Evolutionary conservation across 2,888 invertebrate genomes (phyloP).

Genomic region (Drosophila quinaria): DNA sequence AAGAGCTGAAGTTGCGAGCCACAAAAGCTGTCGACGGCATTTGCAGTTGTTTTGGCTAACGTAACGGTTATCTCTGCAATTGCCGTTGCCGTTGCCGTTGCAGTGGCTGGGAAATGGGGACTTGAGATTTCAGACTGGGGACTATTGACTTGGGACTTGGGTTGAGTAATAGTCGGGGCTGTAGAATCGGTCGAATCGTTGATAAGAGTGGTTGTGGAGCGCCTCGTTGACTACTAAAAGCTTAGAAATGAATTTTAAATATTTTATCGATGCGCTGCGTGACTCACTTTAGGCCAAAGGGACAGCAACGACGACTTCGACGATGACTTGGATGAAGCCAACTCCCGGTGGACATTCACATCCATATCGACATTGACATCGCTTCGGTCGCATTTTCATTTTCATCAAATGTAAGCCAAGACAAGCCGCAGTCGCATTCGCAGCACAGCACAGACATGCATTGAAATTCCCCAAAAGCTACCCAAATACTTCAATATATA

Average conservation of each 20-base stretch:
- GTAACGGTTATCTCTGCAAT: constrained; percentile 46
- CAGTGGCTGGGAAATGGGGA: constrained; percentile 8
- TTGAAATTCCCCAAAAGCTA: constrained; percentile 57
- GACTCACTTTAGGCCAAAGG: constrained; percentile 62
- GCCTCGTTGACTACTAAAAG: constrained; percentile 66
- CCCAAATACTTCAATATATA: constrained; percentile 40
- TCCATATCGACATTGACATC: constrained; percentile 41
- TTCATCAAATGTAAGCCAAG: constrained; percentile 73
- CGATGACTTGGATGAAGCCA: constrained; percentile 8
- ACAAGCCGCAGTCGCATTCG: constrained; percentile 24
- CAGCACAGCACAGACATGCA: constrained; percentile 36
- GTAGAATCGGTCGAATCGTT: constrained; percentile 31
- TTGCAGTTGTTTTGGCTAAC: constrained; percentile 55
- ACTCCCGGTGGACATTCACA: constrained; percentile 59
- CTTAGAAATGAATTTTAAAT: constrained; percentile 80
- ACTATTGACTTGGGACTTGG: constrained; percentile 19
- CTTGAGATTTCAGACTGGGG: not conserved
- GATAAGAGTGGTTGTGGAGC: constrained; percentile 48
- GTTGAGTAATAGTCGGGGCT: constrained; percentile 39
- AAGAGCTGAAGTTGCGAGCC: constrained; percentile 6
- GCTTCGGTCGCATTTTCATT: constrained; percentile 73
- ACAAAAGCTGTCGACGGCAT: constrained; percentile 30
- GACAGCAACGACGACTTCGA: constrained; percentile 2
- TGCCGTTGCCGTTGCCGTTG: constrained; percentile 18
- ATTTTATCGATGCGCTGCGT: constrained; percentile 77